Percentiles rank a stretch among this genome's conserved stretches.
Evolutionary conservation across 2,797 vertebrate genomes (phyloP).

Genomic region (Pipistrellus kuhlii): DNA sequence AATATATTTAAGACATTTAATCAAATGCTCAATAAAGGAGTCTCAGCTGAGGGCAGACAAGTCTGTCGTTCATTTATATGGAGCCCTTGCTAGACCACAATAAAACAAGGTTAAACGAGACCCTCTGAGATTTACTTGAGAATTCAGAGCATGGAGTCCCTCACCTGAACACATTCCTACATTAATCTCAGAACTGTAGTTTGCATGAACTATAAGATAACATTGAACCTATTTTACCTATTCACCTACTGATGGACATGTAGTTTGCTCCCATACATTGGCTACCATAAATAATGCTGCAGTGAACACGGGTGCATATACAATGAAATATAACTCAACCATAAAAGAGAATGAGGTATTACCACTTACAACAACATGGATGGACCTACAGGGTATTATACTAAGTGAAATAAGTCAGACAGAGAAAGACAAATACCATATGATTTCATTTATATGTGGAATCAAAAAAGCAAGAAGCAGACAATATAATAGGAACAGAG

Average conservation of each 20-base stretch:
- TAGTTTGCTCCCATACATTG: not conserved
- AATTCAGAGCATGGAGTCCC: not conserved
- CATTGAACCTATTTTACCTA: not conserved
- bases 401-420: not conserved
- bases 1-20: not conserved
- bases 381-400: not conserved
- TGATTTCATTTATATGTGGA: not conserved
- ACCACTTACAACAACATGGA: not conserved
- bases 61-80: not conserved
- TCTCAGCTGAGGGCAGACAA: not conserved
- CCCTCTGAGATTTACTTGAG: not conserved
- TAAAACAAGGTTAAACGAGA: not conserved
- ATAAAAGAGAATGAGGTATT: not conserved
- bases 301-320: not conserved
- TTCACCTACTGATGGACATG: not conserved
- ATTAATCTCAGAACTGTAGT: not conserved
- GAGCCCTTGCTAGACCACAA: not conserved
- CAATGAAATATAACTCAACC: not conserved
- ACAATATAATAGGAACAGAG: not conserved
- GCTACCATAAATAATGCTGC: not conserved
- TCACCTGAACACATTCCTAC: not conserved
- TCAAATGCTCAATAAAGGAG: not conserved
- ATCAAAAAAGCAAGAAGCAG: not conserved
- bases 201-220: not conserved
- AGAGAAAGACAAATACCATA: not conserved